Evolutionary conservation across 2,888 invertebrate genomes (phyloP), one percentile per base, ranked within the genome.

Genomic region (Oligia fasciuncula): DNA sequence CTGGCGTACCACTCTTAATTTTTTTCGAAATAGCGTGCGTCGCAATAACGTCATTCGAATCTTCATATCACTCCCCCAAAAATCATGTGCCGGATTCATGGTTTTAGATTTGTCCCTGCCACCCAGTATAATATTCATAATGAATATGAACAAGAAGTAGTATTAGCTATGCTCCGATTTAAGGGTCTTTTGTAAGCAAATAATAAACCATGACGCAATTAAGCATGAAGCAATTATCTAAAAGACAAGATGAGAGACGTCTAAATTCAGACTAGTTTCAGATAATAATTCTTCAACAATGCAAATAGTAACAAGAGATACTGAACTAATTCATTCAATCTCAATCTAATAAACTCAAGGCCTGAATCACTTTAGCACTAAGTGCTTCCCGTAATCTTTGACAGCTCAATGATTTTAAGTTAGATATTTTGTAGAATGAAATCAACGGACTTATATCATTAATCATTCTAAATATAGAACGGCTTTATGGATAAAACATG

Each of bases 391-490:
- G 19, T 43, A 29, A 29, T 73, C 49, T 51, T 68, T 68, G 17
- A 68, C 51, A 63, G 17, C 43, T 74, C 40, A 65, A 74, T 54
- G 40, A 35, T 54, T 46, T 43, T 49, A 17, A 63, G 70, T 79
- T 79, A 73, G 70, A 68, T 79, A n/a, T n/a, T n/a, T 51, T 79
- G 43, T 68, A 67, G 14, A 62, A n/a, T n/a, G 4, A 57, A 63
- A 9, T n/a, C 76, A 78, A 63, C 49, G 73, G 19, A 46, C 60
- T 66, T 19, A 54, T 80, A 71, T 19, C 19, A 54, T 67, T 66
- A 75, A 79, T 80, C 62, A 83, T 73, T 78, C 29, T 54, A 23
- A 71, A 62, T 17, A 46, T 40, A 60, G 29, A 73, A 66, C 62
- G 40, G 29, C 63, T 72, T 19, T 17, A 19, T 14, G 23, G 35